Conservation (phyloP, 2,113 vertebrate genomes). For the Mus spicilegus region DNA sequence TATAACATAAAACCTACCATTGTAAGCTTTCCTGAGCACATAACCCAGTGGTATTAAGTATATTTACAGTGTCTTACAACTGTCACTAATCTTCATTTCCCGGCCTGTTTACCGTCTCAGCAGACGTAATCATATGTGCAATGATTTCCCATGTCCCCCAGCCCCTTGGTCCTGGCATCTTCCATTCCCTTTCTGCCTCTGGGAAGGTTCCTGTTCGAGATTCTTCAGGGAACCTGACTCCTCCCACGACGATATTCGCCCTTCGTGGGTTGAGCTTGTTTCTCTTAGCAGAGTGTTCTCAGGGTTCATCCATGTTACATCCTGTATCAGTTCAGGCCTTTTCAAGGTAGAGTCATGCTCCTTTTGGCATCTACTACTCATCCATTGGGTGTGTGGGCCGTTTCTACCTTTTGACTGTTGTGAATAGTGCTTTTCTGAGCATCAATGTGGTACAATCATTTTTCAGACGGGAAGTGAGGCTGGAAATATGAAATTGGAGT, state of each 20-base stretch:
- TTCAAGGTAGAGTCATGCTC: constrained; percentile 55
- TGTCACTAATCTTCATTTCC: background rate
- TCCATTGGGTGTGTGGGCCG: background rate
- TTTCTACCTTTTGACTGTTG: background rate
- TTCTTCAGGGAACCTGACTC: background rate
- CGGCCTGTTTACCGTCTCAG: background rate
- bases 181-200: background rate
- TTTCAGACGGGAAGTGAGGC: constrained; percentile 31
- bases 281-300: constrained; percentile 4
- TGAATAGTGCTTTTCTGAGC: constrained; percentile 7
- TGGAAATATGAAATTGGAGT: constrained; percentile 43
- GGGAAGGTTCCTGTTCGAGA: background rate
- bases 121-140: background rate
- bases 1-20: background rate
- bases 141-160: background rate
- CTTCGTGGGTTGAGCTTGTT: background rate
- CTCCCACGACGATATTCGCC: background rate
- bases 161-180: background rate
- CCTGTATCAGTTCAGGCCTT: background rate
- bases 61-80: background rate
- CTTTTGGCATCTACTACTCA: background rate
- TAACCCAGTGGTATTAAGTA: background rate
- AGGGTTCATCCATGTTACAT: background rate
- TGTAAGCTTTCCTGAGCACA: background rate
- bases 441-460: background rate